Evolutionary conservation across 2,888 invertebrate species (phyloP).

Genomic region (Andrena camellia): DNA sequence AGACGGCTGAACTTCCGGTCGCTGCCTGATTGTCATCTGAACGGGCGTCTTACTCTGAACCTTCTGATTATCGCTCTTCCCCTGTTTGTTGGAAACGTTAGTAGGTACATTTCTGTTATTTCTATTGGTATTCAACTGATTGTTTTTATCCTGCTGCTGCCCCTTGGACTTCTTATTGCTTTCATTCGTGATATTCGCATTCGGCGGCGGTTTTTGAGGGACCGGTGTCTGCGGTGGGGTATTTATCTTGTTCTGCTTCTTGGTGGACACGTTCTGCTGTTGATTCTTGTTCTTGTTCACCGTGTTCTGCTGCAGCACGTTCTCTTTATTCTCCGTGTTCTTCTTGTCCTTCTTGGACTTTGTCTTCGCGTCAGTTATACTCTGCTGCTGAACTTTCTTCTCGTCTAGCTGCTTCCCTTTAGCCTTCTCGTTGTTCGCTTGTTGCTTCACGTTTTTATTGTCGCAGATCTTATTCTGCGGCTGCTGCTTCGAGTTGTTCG

Average conservation of each 20-base stretch:
- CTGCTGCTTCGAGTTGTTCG: conserved; percentile 72
- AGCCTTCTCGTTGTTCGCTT: conserved; percentile 73
- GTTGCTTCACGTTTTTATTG: conserved; percentile 75
- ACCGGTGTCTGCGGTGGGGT: conserved; percentile 60
- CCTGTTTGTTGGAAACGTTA: conserved; percentile 55
- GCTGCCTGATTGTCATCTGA: conserved; percentile 68
- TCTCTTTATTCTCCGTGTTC: conserved; percentile 80
- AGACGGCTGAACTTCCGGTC: conserved; percentile 59
- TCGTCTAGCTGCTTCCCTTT: conserved; percentile 74
- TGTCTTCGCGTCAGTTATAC: conserved; percentile 71
- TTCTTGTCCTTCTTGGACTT: conserved; percentile 83
- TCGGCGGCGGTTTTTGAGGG: conserved; percentile 56
- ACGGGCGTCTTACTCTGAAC: conserved; percentile 60
- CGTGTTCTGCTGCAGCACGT: conserved; percentile 70
- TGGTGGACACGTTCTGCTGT: conserved; percentile 58
- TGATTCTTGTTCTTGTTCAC: conserved; percentile 72
- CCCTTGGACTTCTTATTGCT: conserved; percentile 59
- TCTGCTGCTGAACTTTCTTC: conserved; percentile 70
- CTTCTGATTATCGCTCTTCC: conserved; percentile 75
- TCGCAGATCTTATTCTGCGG: conserved; percentile 61
- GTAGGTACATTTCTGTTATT: conserved; percentile 44
- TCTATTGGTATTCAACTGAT: conserved; percentile 53
- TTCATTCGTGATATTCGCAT: conserved; percentile 43
- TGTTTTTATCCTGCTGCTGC: conserved; percentile 60
- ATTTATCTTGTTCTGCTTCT: conserved; percentile 69